Evolutionary conservation across 1,140 invertebrate genomes (phyloP).

Genomic region (Chlorops oryzae): DNA sequence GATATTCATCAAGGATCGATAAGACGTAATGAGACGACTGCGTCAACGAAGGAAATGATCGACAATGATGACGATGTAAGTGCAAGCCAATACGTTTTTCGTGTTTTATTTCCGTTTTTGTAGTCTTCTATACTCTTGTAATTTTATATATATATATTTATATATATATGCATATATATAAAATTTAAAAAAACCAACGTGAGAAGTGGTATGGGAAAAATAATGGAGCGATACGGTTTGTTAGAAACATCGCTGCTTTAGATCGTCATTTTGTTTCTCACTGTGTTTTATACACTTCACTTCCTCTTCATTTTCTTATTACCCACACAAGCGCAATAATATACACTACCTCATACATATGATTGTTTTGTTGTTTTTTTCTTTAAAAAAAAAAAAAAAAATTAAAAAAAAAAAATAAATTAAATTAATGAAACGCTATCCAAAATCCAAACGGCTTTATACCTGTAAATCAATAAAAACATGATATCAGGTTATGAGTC

Average conservation of each 20-base stretch:
- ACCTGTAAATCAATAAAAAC: neutral
- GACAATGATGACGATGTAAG: conserved; percentile 78
- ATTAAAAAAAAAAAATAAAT: conserved; percentile 18
- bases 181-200: too few species aligned
- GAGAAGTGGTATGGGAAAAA: too few species aligned
- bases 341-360: too few species aligned
- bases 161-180: too few species aligned
- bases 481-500: conserved; percentile 52
- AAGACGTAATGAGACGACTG: conserved; percentile 79
- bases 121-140: neutral
- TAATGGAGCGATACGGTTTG: too few species aligned
- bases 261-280: too few species aligned
- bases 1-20: conserved; percentile 84
- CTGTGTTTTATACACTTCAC: too few species aligned
- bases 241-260: too few species aligned
- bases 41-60: conserved; percentile 90
- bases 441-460: neutral
- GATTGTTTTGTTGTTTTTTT: conserved; percentile 26
- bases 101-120: neutral
- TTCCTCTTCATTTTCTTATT: neutral
- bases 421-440: neutral
- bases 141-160: neutral
- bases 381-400: conserved; percentile 16
- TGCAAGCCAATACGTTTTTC: too few species aligned
- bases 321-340: neutral